phyloP scores from a whole-genome alignment of 2,888 invertebrate species.

The Rhamnusium bicolor region DNA sequence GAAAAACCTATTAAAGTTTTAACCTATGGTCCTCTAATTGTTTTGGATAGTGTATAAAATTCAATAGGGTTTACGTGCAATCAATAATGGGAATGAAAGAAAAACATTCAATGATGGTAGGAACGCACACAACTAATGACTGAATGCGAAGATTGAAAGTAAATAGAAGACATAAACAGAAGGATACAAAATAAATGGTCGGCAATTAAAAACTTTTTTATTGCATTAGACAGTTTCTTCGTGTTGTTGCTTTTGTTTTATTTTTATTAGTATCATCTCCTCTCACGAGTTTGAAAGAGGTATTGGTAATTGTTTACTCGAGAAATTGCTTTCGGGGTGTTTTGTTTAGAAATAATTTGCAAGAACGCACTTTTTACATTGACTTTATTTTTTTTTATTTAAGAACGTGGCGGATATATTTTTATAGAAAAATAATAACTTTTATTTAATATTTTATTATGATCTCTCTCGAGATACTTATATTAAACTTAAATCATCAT shows the following conservation, averaged over 20 bases:
- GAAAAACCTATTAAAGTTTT: no score
- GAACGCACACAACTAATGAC: not conserved
- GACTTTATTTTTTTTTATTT: no score
- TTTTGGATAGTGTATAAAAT: no score
- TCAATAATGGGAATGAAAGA: not conserved
- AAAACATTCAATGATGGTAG: not conserved
- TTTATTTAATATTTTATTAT: no score
- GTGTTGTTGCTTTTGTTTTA: not conserved
- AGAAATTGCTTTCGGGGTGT: not conserved
- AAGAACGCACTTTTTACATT: not conserved
- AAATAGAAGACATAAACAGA: not conserved
- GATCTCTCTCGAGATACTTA: no score
- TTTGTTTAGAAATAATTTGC: not conserved
- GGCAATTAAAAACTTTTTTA: not conserved
- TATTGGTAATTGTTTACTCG: not conserved
- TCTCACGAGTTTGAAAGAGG: not conserved
- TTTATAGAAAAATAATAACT: no score
- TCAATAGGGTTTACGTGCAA: no score
- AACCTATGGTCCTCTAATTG: no score
- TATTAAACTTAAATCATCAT: no score
- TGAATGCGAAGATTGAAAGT: not conserved
- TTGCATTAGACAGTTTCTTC: not conserved
- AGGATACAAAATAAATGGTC: not conserved
- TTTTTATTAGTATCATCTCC: not conserved
- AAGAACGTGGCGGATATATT: no score